Evolutionary conservation across 2,797 vertebrate genomes (phyloP).

Genomic region (Ficedula albicollis): DNA sequence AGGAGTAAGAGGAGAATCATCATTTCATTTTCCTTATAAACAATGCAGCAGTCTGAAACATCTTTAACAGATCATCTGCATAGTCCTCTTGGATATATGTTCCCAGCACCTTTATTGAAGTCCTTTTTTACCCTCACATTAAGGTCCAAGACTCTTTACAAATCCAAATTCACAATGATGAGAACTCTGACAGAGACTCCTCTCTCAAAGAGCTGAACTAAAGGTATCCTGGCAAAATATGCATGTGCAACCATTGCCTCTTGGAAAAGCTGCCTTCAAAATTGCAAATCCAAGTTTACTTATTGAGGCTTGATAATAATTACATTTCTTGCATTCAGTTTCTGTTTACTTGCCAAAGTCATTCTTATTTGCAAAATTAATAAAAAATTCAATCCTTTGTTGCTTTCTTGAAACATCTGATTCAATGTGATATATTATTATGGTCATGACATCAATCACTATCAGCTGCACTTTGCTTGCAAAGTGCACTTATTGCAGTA

Average conservation of each 20-base stretch:
- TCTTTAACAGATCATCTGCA: not conserved
- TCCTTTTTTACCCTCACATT: not conserved
- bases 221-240: not conserved
- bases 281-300: not conserved
- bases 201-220: not conserved
- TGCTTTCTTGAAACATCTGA: constrained; percentile 6
- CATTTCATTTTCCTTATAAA: not conserved
- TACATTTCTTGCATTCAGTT: not conserved
- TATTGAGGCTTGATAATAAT: not conserved
- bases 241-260: not conserved
- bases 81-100: not conserved
- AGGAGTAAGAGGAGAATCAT: not conserved
- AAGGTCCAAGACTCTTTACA: not conserved
- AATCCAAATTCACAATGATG: not conserved
- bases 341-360: not conserved
- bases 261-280: not conserved
- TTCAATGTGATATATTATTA: not conserved
- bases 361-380: not conserved
- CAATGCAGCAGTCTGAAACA: not conserved
- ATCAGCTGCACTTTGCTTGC: not conserved
- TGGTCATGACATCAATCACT: constrained; percentile 1
- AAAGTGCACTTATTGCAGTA: not conserved
- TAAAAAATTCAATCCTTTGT: not conserved
- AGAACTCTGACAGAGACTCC: not conserved
- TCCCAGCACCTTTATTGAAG: not conserved